Percentiles rank a stretch among this genome's conserved stretches.
Conservation (phyloP, 2,797 vertebrate genomes). For the Falco cherrug region DNA sequence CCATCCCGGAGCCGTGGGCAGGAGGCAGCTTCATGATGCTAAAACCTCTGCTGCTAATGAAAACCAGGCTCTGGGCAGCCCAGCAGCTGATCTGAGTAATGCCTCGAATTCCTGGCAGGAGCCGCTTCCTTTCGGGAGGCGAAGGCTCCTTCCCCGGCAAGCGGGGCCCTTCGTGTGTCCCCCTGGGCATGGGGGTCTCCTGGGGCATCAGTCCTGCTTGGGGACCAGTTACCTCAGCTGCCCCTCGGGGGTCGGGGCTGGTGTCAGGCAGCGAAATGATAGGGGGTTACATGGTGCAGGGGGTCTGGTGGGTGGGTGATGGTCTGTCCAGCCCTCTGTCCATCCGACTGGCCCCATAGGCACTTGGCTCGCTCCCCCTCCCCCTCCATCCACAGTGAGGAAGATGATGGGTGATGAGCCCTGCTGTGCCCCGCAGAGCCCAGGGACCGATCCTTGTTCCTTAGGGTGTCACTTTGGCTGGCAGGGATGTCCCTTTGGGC, state of each 20-base stretch:
- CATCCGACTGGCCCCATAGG: neutral
- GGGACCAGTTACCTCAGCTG: neutral
- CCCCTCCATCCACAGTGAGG: rapidly evolving
- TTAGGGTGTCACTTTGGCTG: neutral
- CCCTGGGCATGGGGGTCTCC: rapidly evolving
- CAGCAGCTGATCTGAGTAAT: constrained; percentile 59
- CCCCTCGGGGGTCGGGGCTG: rapidly evolving
- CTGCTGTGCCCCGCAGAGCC: rapidly evolving
- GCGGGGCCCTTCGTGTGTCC: neutral
- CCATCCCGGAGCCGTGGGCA: rapidly evolving
- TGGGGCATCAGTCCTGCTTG: rapidly evolving
- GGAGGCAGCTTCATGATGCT: neutral
- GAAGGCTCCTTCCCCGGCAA: neutral
- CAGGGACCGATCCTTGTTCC: rapidly evolving
- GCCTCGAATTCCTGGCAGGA: constrained; percentile 59
- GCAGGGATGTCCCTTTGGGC: neutral
- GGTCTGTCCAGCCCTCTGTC: neutral
- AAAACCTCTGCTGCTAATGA: neutral
- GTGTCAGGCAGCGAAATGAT: rapidly evolving
- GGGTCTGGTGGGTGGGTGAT: neutral
- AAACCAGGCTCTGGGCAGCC: neutral
- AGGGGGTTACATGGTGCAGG: rapidly evolving
- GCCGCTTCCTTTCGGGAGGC: constrained; percentile 3
- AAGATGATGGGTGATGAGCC: neutral
- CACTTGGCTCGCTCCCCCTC: rapidly evolving